Conservation (phyloP, 2,888 invertebrate genomes). For the Eueremaeus valkanovi region DNA sequence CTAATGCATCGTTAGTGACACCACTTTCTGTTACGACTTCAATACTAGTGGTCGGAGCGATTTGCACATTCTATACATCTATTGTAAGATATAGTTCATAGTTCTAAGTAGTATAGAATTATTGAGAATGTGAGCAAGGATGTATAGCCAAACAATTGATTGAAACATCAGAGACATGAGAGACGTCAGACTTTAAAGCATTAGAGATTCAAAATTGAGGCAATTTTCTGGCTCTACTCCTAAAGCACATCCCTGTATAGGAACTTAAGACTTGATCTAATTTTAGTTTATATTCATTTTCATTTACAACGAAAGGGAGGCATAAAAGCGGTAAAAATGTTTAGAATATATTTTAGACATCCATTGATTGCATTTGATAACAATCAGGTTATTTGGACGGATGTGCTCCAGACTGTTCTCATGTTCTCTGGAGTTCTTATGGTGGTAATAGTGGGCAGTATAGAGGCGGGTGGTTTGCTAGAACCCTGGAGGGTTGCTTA, state of each 20-base stretch:
- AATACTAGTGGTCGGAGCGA: conserved; percentile 13
- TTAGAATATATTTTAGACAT: too few relatives aligned
- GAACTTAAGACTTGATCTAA: too few relatives aligned
- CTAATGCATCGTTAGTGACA: conserved; percentile 2
- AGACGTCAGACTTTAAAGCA: too few relatives aligned
- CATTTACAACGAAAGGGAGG: conserved; percentile 14
- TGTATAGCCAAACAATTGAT: not conserved
- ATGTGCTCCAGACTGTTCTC: conserved; percentile 21
- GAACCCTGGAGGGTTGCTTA: conserved; percentile 25
- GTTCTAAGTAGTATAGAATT: too few relatives aligned
- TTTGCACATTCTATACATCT: conserved; percentile 36
- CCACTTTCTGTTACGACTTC: conserved; percentile 26
- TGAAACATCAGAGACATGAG: too few relatives aligned
- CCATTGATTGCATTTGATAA: too few relatives aligned
- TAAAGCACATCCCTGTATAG: not conserved
- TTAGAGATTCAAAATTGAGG: too few relatives aligned
- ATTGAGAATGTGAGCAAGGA: too few relatives aligned
- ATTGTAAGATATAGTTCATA: conserved; percentile 11
- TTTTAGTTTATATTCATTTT: not conserved
- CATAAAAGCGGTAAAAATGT: conserved; percentile 26
- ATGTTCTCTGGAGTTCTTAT: conserved; percentile 31
- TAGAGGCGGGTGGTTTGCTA: conserved; percentile 12
- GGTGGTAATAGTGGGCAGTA: not conserved
- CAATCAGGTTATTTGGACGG: conserved; percentile 29
- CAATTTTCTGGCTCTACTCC: too few relatives aligned